Percentiles rank a stretch among this genome's conserved stretches.
Evolutionary conservation across 2,113 vertebrate species (phyloP).

Genomic region (Parus major): DNA sequence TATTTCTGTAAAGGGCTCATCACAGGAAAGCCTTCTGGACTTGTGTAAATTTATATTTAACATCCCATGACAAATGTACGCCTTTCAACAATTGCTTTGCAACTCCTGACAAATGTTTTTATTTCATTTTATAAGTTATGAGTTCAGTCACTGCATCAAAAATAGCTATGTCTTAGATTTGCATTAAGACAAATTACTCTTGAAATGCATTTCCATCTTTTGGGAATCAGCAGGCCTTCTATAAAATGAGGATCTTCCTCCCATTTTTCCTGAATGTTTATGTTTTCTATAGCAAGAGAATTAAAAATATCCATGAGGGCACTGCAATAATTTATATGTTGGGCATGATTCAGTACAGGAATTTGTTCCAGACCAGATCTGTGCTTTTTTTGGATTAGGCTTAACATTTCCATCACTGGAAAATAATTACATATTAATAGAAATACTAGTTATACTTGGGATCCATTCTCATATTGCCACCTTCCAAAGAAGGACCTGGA

Average conservation of each 20-base stretch:
- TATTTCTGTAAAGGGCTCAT: slow-evolving; percentile 30
- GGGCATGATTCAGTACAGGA: background rate
- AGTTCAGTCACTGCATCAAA: slow-evolving; percentile 10
- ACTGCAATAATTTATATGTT: slow-evolving; percentile 19
- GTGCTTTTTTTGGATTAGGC: slow-evolving; percentile 6
- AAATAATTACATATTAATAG: slow-evolving; percentile 1
- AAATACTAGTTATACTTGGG: slow-evolving; percentile 1
- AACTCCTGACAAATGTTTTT: slow-evolving; percentile 45
- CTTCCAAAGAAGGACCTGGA: background rate
- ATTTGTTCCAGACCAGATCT: slow-evolving; percentile 56
- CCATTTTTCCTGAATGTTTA: slow-evolving; percentile 34
- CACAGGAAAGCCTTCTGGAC: slow-evolving; percentile 24
- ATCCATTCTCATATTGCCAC: background rate
- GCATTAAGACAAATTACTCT: background rate
- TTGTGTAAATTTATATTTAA: slow-evolving; percentile 58
- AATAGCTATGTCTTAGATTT: slow-evolving; percentile 25
- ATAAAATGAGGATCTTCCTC: slow-evolving; percentile 27
- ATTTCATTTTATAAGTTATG: background rate
- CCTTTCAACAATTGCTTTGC: slow-evolving; percentile 47
- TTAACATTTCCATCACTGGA: slow-evolving; percentile 37
- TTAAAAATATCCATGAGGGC: slow-evolving; percentile 39
- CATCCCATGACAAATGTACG: background rate
- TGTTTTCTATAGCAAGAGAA: slow-evolving; percentile 29
- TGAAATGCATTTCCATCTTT: slow-evolving; percentile 27
- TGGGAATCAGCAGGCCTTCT: slow-evolving; percentile 33